Base-by-base conservation (phyloP, 2,888 invertebrate species). In the Stegophylla sp. region DNA sequence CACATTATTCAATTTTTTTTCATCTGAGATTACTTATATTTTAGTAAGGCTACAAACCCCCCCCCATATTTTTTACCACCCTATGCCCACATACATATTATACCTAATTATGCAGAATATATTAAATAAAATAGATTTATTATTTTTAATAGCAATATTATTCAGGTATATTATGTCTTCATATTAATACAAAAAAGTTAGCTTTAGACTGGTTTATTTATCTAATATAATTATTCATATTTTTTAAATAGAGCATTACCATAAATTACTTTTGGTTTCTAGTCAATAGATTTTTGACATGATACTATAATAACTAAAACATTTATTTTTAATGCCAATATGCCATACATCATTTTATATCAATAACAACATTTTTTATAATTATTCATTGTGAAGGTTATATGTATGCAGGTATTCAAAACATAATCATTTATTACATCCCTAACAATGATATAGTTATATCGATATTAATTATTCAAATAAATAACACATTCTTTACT, bases 201-300 rank as follows among this genome's bases (percentile, higher is more conserved):
- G 34, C 4, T 5, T 34, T 3, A 34, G 34, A 34, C 3, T 34
- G 34, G 34, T 69, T 13, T 13, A 34, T 5, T 28, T 17, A 69
- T n/a, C n/a, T 20, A 15, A 20, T 23, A 43, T 5, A 20, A 17
- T 45, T 4, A 9, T 10, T 10, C 23, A 45, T 23, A 66, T 67
- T 45, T 67, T n/a, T 26, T 34, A 26, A 66, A 67, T 45, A 45
- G 67, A 67, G 45, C 67, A 67, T 67, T 45, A 45, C 10, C 17
- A 67, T 67, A 67, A 67, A 67, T 67, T 67, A 67, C 43, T 67
- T 45, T 67, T 67, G 45, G 45, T 67, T 45, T 45, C 43, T 45
- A 67, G 66, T 43, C 66, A 67, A 67, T 67, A 45, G 26, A 45
- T 45, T 67, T 23, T 7, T 45, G 23, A 26, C 26, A 45, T 67